Conservation (phyloP, 2,888 invertebrate species). For the Drosophila recens region DNA sequence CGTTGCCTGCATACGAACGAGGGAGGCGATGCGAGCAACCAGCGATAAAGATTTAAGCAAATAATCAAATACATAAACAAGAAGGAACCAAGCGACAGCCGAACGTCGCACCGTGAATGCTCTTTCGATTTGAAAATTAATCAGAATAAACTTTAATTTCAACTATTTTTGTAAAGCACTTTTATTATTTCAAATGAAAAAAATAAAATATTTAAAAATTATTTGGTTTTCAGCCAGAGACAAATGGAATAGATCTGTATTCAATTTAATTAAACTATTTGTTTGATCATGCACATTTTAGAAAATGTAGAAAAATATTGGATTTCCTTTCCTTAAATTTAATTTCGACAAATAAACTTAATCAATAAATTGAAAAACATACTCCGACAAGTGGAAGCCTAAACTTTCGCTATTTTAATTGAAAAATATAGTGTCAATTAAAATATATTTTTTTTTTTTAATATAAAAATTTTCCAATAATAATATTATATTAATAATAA, state of each 20-base stretch:
- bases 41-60: slow-evolving; percentile 83
- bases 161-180: background rate
- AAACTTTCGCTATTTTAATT: background rate
- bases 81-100: slow-evolving; percentile 21
- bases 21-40: slow-evolving; percentile 52
- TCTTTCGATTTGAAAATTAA: background rate
- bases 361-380: background rate
- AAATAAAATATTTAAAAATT: background rate
- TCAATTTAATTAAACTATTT: background rate
- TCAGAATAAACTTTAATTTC: background rate
- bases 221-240: too few species aligned
- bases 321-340: background rate
- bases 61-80: slow-evolving; percentile 77
- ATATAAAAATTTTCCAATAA: background rate
- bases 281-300: too few species aligned
- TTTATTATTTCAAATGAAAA: background rate
- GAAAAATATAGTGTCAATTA: too few species aligned
- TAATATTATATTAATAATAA: background rate
- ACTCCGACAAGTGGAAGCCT: background rate
- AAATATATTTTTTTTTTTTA: background rate
- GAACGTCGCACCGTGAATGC: background rate
- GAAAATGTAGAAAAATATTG: too few species aligned
- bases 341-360: background rate
- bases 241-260: too few species aligned
- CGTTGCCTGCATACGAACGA: slow-evolving; percentile 73